Percentiles rank a stretch among this genome's conserved stretches.
phyloP scores from a whole-genome alignment of 2,888 invertebrate species.

The Calameuta idolon region DNA sequence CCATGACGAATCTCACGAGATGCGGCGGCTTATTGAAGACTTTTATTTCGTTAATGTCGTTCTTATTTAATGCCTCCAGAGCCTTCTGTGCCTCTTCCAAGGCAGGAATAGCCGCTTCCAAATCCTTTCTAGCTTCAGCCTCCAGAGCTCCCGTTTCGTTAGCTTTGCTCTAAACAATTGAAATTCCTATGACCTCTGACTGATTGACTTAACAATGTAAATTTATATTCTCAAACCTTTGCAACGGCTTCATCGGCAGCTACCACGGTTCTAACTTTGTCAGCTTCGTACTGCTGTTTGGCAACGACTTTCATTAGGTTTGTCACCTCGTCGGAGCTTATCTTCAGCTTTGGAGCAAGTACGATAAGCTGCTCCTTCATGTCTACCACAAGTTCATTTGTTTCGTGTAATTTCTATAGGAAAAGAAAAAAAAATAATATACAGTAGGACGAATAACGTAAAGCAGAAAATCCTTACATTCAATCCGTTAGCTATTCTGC shows the following conservation, averaged over 20 bases:
- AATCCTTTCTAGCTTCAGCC: slow-evolving; percentile 85
- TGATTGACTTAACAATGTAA: not conserved
- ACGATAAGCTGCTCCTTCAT: slow-evolving; percentile 88
- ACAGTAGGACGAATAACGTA: not conserved
- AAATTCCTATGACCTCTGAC: not conserved
- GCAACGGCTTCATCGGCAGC: slow-evolving; percentile 86
- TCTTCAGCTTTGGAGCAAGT: slow-evolving; percentile 84
- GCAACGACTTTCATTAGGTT: slow-evolving; percentile 80
- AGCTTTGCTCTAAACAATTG: slow-evolving; percentile 76
- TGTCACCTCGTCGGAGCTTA: slow-evolving; percentile 81
- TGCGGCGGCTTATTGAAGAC: slow-evolving; percentile 91
- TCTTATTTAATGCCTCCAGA: slow-evolving; percentile 86
- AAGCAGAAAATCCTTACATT: slow-evolving; percentile 59
- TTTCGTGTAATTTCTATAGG: slow-evolving; percentile 81
- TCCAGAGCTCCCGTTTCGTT: slow-evolving; percentile 85
- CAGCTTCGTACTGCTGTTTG: slow-evolving; percentile 85
- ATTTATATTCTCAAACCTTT: slow-evolving; percentile 69
- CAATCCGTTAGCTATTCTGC: slow-evolving; percentile 81
- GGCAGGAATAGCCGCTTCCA: slow-evolving; percentile 88
- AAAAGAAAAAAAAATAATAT: not conserved
- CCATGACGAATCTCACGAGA: slow-evolving; percentile 91
- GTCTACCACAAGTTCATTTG: slow-evolving; percentile 82
- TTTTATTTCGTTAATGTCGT: slow-evolving; percentile 89
- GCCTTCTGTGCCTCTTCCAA: slow-evolving; percentile 87
- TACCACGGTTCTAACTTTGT: slow-evolving; percentile 83